Conservation (phyloP, 2,888 invertebrate species). For the Orchesellides sinensis region DNA sequence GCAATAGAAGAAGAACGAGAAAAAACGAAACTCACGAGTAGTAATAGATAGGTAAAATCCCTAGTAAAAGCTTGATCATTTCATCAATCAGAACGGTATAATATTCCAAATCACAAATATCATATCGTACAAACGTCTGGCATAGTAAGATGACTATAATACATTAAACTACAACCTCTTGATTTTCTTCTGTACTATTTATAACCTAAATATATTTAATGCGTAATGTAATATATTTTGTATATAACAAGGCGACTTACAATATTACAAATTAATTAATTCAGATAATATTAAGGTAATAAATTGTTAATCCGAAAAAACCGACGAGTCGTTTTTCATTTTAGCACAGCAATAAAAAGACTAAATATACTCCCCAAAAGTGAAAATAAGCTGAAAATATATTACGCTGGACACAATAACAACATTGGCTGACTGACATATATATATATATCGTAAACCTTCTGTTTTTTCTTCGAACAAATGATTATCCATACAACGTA, state of each 20-base stretch:
- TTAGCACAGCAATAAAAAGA: constrained; percentile 49
- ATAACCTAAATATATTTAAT: not conserved
- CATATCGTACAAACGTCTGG: constrained; percentile 1
- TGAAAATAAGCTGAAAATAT: not conserved
- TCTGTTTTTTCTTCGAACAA: too few relatives aligned
- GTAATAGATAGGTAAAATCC: not conserved
- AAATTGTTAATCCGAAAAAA: not conserved
- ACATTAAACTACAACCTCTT: constrained; percentile 15
- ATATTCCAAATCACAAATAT: constrained; percentile 9
- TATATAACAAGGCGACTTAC: constrained; percentile 9
- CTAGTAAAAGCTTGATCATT: not conserved
- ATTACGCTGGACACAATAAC: not conserved
- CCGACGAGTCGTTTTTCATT: constrained; percentile 12
- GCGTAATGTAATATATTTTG: too few relatives aligned
- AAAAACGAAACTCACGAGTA: not conserved
- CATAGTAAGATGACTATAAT: not conserved
- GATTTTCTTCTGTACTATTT: not conserved
- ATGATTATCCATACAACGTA: not conserved
- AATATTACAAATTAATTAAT: not conserved
- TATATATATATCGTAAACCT: too few relatives aligned
- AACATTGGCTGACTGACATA: not conserved
- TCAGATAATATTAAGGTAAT: not conserved
- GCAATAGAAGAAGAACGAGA: too few relatives aligned
- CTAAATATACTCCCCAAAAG: constrained; percentile 5
- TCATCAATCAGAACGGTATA: not conserved